A percentile compares a stretch with the other conserved stretches of the same genome.
Evolutionary conservation across 2,797 vertebrate genomes (phyloP).

Genomic region (Orestias chungarensis): DNA sequence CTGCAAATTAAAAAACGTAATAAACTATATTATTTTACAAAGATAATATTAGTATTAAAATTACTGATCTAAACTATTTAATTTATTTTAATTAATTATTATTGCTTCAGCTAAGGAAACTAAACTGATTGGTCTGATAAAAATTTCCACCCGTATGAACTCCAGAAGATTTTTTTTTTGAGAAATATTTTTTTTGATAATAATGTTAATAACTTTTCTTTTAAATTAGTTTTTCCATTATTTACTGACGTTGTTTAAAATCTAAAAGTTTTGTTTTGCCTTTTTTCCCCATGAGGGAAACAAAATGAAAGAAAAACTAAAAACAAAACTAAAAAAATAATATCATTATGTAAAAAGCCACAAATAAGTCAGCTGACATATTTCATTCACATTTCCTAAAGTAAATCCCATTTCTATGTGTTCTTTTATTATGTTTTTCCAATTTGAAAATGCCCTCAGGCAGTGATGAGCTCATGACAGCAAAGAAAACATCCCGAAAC

Average conservation of each 20-base stretch:
- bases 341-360: constrained; percentile 48
- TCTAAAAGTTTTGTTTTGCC: background rate
- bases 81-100: too few species aligned
- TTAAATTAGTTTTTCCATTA: background rate
- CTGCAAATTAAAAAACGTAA: background rate
- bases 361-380: constrained; percentile 40
- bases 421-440: constrained; percentile 21
- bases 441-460: constrained; percentile 47
- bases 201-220: background rate
- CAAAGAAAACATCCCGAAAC: constrained; percentile 24
- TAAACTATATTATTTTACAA: too few species aligned
- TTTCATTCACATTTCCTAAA: constrained; percentile 45
- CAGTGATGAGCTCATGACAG: constrained; percentile 58
- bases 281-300: constrained; percentile 17
- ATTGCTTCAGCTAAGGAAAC: background rate
- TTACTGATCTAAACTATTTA: background rate
- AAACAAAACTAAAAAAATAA: constrained; percentile 6
- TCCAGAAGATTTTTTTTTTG: background rate
- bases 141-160: background rate
- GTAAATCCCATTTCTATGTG: constrained; percentile 56
- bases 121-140: background rate
- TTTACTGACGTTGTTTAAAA: background rate
- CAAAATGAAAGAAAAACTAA: constrained; percentile 4
- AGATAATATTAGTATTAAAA: background rate
- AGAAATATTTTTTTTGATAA: background rate